Evolutionary conservation across 1,140 invertebrate genomes (phyloP).

Genomic region (Micrasema minimum): DNA sequence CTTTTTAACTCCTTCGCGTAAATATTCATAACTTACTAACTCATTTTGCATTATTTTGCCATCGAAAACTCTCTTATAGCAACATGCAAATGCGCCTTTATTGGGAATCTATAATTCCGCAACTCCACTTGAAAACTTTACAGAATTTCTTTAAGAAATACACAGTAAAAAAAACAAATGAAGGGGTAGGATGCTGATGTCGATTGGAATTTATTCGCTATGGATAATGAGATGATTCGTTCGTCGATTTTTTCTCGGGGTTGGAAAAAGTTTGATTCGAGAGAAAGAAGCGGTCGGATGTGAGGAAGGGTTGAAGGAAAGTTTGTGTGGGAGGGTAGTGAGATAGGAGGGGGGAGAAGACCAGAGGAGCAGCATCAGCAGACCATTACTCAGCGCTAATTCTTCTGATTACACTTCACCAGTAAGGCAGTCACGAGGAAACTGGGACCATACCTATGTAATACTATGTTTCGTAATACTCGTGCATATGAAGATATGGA

Average conservation of each 20-base stretch:
- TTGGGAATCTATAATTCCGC: constrained; percentile 38
- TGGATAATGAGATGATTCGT: constrained; percentile 8
- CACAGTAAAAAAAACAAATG: neutral
- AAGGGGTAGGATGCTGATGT: constrained; percentile 18
- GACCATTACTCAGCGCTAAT: constrained; percentile 53
- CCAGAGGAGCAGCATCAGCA: constrained; percentile 48
- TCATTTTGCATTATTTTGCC: constrained; percentile 53
- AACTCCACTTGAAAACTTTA: constrained; percentile 12
- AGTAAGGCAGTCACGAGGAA: constrained; percentile 46
- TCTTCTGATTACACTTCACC: constrained; percentile 51
- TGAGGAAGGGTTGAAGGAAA: neutral
- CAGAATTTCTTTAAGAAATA: constrained; percentile 24
- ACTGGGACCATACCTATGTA: constrained; percentile 47
- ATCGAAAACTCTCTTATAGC: constrained; percentile 49
- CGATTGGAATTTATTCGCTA: constrained; percentile 30
- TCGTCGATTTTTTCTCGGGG: constrained; percentile 47
- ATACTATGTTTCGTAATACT: too few relatives aligned
- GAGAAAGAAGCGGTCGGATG: constrained; percentile 1
- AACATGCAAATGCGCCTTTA: constrained; percentile 49
- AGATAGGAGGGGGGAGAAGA: constrained; percentile 8
- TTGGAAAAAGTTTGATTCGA: constrained; percentile 51
- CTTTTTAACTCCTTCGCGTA: constrained; percentile 49
- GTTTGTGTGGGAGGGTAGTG: constrained; percentile 5
- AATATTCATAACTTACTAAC: constrained; percentile 54
- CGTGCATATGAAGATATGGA: neutral